A percentile compares a stretch with the other conserved stretches of the same genome.
Conservation (phyloP, 2,888 invertebrate species). For the Romanomermis culicivorax region DNA sequence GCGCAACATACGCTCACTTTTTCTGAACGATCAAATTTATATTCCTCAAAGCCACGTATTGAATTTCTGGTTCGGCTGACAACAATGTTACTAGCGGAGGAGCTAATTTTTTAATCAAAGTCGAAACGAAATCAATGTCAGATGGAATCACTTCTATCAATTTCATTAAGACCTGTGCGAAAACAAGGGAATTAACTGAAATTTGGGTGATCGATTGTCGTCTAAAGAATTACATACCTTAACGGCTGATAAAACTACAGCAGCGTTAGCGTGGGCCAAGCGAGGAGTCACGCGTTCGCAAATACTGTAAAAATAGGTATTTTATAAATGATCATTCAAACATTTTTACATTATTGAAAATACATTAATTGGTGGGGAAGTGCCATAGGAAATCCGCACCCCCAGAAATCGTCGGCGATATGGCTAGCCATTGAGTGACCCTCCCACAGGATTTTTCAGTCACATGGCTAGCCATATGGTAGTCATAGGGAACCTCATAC, state of each 20-base stretch:
- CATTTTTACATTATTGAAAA: too few relatives aligned
- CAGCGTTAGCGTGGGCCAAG: slow-evolving; percentile 93
- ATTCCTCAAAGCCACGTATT: slow-evolving; percentile 90
- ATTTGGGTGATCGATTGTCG: background rate
- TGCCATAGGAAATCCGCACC: too few relatives aligned
- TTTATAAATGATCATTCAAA: background rate
- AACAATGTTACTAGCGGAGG: slow-evolving; percentile 93
- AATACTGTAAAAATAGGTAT: slow-evolving; percentile 40
- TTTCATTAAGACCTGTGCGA: slow-evolving; percentile 56
- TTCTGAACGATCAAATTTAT: slow-evolving; percentile 99
- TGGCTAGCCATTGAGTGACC: too few relatives aligned
- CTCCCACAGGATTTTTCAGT: too few relatives aligned
- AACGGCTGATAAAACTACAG: slow-evolving; percentile 90
- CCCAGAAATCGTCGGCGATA: too few relatives aligned
- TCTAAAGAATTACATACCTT: slow-evolving; percentile 39
- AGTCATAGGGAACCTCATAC: too few relatives aligned
- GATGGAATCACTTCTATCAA: slow-evolving; percentile 86
- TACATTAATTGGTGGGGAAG: too few relatives aligned
- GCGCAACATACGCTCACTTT: slow-evolving; percentile 27
- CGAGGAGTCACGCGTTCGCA: slow-evolving; percentile 91
- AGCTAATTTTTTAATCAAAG: slow-evolving; percentile 82
- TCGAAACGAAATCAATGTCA: slow-evolving; percentile 76
- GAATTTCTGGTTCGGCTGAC: slow-evolving; percentile 94
- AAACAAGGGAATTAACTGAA: background rate
- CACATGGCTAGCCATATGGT: too few relatives aligned